Base-by-base conservation (phyloP, 2,113 vertebrate genomes). In the Lutjanus erythropterus region DNA sequence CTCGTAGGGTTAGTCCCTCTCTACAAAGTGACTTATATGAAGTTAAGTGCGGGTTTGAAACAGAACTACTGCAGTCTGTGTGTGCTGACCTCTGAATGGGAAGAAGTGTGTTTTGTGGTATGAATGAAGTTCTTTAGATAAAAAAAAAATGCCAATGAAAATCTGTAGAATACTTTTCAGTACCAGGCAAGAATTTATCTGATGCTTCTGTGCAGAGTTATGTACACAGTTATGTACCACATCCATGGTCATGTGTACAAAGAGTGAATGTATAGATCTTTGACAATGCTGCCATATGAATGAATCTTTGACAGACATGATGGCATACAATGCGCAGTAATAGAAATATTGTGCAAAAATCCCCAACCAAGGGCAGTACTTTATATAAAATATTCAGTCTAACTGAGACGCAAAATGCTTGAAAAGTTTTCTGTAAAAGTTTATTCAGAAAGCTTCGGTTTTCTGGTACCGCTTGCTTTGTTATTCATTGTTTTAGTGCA, bases 1-100 rank as follows among this genome's bases (percentile, higher is more conserved):
- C 86, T 82, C 15, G 49, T 27, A 66, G 77, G 41, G 76, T 91
- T 89, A 91, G 80, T 61, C 61, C 33, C 39, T 61, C 33, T 23
- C 80, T 82, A 79, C 78, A 76, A 69, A 72, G 80, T 37, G n/a
- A 78, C 64, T 55, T 44, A 19, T 18, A n/a, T 75, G 80, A 78
- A 85, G 80, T 86, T 75, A 87, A 87, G 78, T 88, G 50, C 67
- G 85, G 75, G 62, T 81, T 78, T 79, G 68, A 83, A 83, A 68
- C 75, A 35, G 27, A 80, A 58, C 65, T 60, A 49, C 59, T 80
- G 50, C 59, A 64, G 73, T 69, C 31, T 71, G 56, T 39, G 52
- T 44, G n/a, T 67, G 60, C 56, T 75, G 25, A 67, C 37, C 35
- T 52, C 58, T 64, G 37, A 64, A 47, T 29, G 50, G 49, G 25